Evolutionary conservation across 23 tunicate species (phyloP), one percentile per base, ranked within the genome.

Genomic region (Ascidia mentula): DNA sequence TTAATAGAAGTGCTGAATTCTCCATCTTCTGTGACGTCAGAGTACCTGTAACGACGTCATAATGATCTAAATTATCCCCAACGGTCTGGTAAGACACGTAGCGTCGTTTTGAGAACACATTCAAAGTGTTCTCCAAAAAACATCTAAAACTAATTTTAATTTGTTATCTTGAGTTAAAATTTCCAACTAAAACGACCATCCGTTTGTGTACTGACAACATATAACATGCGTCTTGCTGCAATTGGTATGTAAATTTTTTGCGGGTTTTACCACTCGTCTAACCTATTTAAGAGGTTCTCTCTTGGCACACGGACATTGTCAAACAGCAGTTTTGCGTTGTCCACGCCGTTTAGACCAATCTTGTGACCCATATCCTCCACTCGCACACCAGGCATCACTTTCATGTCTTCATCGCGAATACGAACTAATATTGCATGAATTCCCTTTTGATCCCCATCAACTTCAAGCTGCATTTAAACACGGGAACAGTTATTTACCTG

Each of bases 281-380:
- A 92, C 97, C 82, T 83, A 82, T 95, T 95, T 32, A 95, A 69
- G 34, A 95, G 70, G 74, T 95, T 95, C 60, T 82, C 89, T 74
- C 99, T 59, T 60, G 99, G 99, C n/a, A 95, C 96, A 26, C 99
- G 78, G 5, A 95, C 99, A 69, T 95, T 78, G 45, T 89, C 95
- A 53, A 95, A 95, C 31, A 90, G 79, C 53, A 95, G 65, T 46
- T 95, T 95, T 22, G 99, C 99, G 59, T 94, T 94, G 59, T 94
- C 98, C 33, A 94, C 93, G 31, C 98, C 98, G 45, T 94, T 94
- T 71, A 94, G 75, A 18, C 96, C 99, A 77, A 95, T 95, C 60
- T 95, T 95, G 36, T 89, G 99, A 18, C 99, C 99, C 99, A 95
- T 95, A 65, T 95, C 99, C 45, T 95, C 91, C 61, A 95, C 86